These are phyloP conservation scores for Tetragnatha montana DNA, from an alignment of 2,888 invertebrate genomes.

Conservation along the genomic window DNA sequence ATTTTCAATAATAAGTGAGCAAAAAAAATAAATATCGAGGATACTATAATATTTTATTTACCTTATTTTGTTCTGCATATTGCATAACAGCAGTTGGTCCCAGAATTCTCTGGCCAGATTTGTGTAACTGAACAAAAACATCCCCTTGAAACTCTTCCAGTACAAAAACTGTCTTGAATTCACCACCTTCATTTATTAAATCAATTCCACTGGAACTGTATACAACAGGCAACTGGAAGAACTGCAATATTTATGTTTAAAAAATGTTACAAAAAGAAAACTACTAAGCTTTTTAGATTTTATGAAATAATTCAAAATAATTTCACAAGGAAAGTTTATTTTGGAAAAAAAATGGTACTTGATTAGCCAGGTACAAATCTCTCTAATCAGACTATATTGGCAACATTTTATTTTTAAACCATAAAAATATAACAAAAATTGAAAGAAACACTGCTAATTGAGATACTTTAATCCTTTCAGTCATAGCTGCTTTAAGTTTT, in stretches of 20 bases:
- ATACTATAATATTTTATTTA: conserved; percentile 73
- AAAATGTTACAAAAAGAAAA: not conserved
- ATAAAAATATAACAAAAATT: too few relatives aligned
- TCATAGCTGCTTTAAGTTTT: too few relatives aligned
- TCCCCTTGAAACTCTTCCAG: conserved; percentile 85
- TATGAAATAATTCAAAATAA: not conserved
- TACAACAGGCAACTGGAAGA: conserved; percentile 81
- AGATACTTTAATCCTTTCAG: too few relatives aligned
- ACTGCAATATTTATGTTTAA: conserved; percentile 69
- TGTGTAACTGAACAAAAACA: conserved; percentile 82
- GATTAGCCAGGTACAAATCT: too few relatives aligned
- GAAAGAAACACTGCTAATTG: too few relatives aligned
- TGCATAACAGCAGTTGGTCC: conserved; percentile 76
- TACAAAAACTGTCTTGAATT: conserved; percentile 83
- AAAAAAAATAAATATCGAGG: conserved; percentile 26
- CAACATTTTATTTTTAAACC: too few relatives aligned
- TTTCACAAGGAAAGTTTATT: too few relatives aligned
- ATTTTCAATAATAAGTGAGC: not conserved
- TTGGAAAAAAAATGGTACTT: too few relatives aligned
- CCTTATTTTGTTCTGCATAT: conserved; percentile 76
- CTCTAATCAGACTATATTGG: too few relatives aligned
- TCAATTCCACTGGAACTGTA: conserved; percentile 81
- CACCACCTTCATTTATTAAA: conserved; percentile 77
- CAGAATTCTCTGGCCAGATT: conserved; percentile 75
- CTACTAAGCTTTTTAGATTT: not conserved